These are phyloP conservation scores for Zalophus californianus DNA, from an alignment of 2,797 vertebrate species.

Conservation along the genomic window DNA sequence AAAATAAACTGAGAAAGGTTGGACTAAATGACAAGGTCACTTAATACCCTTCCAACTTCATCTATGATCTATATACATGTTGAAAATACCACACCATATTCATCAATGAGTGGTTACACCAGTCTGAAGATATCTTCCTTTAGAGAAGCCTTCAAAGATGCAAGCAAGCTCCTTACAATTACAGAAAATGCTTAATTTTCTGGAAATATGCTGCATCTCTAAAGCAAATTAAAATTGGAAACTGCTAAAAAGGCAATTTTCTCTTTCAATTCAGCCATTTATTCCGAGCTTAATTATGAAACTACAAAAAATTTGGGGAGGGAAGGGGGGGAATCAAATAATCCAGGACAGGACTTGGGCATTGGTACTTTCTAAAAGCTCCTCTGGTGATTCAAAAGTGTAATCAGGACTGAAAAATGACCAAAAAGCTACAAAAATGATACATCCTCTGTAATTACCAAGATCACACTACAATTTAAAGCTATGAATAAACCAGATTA, in stretches of 20 bases:
- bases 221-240: neutral
- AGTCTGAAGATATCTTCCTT: neutral
- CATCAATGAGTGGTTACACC: neutral
- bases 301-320: neutral
- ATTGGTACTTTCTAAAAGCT: neutral
- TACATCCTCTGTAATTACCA: neutral
- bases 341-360: neutral
- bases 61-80: neutral
- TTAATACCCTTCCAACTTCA: neutral
- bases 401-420: neutral
- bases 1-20: neutral
- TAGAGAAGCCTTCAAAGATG: neutral
- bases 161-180: neutral
- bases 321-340: neutral
- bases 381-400: neutral
- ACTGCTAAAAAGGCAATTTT: neutral
- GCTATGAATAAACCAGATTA: conserved; percentile 40
- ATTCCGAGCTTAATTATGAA: conserved; percentile 1
- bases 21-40: neutral
- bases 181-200: neutral
- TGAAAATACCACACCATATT: neutral
- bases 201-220: neutral
- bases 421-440: neutral
- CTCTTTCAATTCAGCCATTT: neutral
- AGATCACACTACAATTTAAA: conserved; percentile 11